These are phyloP conservation scores for Notolepis coatsorum DNA, from an alignment of 2,797 vertebrate genomes.

Conservation along the genomic window DNA sequence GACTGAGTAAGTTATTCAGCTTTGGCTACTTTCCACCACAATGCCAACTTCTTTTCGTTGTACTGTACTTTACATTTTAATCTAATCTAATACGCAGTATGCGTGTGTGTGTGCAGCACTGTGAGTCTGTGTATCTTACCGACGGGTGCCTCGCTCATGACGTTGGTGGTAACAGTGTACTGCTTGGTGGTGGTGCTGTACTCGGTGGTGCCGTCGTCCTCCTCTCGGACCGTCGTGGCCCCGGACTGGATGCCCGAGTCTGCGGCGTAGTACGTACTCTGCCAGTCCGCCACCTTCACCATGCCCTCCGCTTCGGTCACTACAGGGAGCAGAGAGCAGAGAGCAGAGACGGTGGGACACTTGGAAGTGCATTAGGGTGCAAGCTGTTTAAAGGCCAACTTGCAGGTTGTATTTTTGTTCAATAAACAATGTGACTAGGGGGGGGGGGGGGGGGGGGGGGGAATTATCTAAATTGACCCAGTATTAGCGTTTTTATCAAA, in stretches of 20 bases:
- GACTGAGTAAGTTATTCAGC: too few species aligned
- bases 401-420: too few species aligned
- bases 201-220: slow-evolving; percentile 55
- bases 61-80: neutral
- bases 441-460: too few species aligned
- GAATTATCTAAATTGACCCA: too few species aligned
- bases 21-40: too few species aligned
- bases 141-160: slow-evolving; percentile 52
- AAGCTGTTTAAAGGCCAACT: too few species aligned
- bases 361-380: too few species aligned
- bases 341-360: too few species aligned
- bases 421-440: too few species aligned
- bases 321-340: too few species aligned
- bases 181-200: slow-evolving; percentile 60
- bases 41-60: too few species aligned
- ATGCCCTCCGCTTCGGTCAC: slow-evolving; percentile 63
- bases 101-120: neutral
- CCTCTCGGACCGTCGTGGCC: slow-evolving; percentile 75
- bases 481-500: too few species aligned
- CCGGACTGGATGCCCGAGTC: slow-evolving; percentile 84
- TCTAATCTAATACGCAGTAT: neutral
- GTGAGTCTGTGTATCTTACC: slow-evolving; percentile 52
- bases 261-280: slow-evolving; percentile 55
- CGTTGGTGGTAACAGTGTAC: slow-evolving; percentile 66
- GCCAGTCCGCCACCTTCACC: slow-evolving; percentile 77